These are phyloP conservation scores for Taxidea taxus DNA, from an alignment of 2,113 vertebrate species.

Conservation along the genomic window DNA sequence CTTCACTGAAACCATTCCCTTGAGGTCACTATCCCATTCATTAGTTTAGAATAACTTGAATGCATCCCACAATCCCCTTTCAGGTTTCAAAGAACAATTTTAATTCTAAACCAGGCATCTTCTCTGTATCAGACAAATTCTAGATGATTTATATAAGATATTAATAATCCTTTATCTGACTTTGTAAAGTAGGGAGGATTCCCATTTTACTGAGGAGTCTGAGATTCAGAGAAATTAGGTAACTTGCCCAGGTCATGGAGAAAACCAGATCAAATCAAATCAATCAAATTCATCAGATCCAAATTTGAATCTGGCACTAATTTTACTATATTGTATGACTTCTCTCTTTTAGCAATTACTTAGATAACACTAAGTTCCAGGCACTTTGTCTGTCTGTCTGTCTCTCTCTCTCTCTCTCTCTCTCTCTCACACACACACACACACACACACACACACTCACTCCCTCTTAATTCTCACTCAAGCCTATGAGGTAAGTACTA, in stretches of 20 bases:
- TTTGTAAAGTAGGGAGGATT: neutral
- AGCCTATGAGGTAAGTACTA: neutral
- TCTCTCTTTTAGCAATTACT: neutral
- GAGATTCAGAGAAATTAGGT: neutral
- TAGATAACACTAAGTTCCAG: neutral
- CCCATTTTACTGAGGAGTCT: neutral
- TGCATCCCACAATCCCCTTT: neutral
- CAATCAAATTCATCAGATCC: neutral
- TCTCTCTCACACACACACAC: neutral
- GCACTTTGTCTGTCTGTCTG: neutral
- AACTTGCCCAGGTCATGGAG: neutral
- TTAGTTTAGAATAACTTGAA: neutral
- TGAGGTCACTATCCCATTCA: neutral
- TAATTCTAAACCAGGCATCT: neutral
- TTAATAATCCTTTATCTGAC: neutral
- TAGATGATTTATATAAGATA: neutral
- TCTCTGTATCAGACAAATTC: neutral
- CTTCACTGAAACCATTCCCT: neutral
- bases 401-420: too few species aligned
- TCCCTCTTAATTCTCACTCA: neutral
- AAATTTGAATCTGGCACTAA: neutral
- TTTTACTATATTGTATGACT: neutral
- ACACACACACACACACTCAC: neutral
- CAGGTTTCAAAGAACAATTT: neutral
- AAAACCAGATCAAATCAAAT: neutral